Evolutionary conservation across 2,888 invertebrate genomes (phyloP), one percentile per base, ranked within the genome.

Genomic region (Ormia ochracea): DNA sequence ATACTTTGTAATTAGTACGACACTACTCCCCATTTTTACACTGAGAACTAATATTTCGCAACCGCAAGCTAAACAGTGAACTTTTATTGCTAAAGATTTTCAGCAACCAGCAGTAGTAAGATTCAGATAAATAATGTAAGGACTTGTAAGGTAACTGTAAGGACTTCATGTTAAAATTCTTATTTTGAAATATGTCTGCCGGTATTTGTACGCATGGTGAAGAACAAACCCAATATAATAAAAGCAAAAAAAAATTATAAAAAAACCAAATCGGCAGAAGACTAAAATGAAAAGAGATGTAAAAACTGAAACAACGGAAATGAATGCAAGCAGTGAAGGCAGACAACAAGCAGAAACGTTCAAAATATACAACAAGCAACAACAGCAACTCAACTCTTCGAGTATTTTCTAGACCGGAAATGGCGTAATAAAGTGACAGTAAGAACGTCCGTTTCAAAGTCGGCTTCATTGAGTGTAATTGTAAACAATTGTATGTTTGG

Each of bases 371-470:
- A n/a, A 6, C 6, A 28, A 66, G 45, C 17, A 68, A 21, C 23
- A 17, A 9, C 12, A 21, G 43, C 48, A 38, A 19, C 17, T 31
- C 4, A 19, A 68, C 12, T 4, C 10, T 59, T 48, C 33, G 5
- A 10, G 31, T 31, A 61, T 54, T 73, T 61, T 52, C 72, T 58
- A 78, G 59, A 69, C 63, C 82, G 83, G 83, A 81, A 83, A 80
- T 72, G 68, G 69, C 75, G 73, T 82, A 81, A 81, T 82, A 82
- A 83, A 82, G 80, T 82, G 83, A 82, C 82, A 82, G 83, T 80
- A 80, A 83, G 81, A 72, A 82, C 81, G 82, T 83, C 82, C 83
- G 82, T 75, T 83, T 81, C 79, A 78, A 81, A 75, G 78, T 81
- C 77, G 59, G 66, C 70, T 48, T 74, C 69, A 54, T 59, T 73